Conservation (phyloP, 1,140 invertebrate genomes). For the Thaumetopoea pityocampa region DNA sequence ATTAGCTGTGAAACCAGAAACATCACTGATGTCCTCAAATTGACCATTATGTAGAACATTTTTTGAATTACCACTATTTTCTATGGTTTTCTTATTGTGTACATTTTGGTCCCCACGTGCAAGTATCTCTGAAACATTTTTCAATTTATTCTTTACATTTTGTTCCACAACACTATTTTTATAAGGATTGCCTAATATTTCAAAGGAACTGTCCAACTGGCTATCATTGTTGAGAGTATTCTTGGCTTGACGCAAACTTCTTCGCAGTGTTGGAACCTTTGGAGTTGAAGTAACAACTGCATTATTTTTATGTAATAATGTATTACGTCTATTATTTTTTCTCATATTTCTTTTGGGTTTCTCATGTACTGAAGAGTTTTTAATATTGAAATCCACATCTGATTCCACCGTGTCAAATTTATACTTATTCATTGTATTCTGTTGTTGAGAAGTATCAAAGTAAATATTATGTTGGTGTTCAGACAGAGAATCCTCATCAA, state of each 20-base stretch:
- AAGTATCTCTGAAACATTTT: conserved; percentile 16
- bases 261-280: conserved; percentile 39
- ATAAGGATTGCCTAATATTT: conserved; percentile 32
- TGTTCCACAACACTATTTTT: conserved; percentile 21
- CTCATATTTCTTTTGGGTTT: conserved; percentile 45
- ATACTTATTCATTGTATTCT: conserved; percentile 29
- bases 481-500: conserved; percentile 48
- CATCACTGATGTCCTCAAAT: conserved; percentile 65
- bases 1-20: conserved; percentile 66
- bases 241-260: conserved; percentile 47
- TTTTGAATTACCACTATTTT: conserved; percentile 26
- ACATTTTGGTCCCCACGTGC: conserved; percentile 22
- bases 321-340: conserved; percentile 36
- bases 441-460: conserved; percentile 44
- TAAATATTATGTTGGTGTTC: conserved; percentile 54
- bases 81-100: conserved; percentile 24
- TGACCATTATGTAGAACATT: conserved; percentile 40
- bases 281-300: conserved; percentile 58
- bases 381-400: conserved; percentile 57
- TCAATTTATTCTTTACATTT: conserved; percentile 13
- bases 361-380: conserved; percentile 32
- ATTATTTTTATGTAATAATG: conserved; percentile 43
- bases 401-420: conserved; percentile 41
- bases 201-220: conserved; percentile 46
- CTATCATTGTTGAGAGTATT: conserved; percentile 37